Conservation (phyloP, 2,797 vertebrate species). For the Loris lydekkerianus region DNA sequence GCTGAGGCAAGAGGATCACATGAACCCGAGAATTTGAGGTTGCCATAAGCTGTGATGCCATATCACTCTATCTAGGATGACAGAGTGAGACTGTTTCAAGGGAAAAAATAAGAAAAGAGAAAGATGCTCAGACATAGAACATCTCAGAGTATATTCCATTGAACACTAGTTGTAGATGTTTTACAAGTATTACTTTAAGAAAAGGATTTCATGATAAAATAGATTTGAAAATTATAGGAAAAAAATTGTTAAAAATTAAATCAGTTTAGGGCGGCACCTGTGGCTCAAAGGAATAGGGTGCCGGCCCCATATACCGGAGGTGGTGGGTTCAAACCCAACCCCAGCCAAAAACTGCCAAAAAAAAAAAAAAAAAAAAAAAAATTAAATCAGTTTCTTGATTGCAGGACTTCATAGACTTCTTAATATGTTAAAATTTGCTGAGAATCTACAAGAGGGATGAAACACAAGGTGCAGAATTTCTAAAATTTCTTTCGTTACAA, state of each 20-base stretch:
- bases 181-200: slow-evolving; percentile 2
- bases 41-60: too few relatives aligned
- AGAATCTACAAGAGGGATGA: background rate
- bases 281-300: too few relatives aligned
- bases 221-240: background rate
- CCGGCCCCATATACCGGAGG: too few relatives aligned
- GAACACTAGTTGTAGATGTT: background rate
- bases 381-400: background rate
- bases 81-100: too few relatives aligned
- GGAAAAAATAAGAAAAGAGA: too few relatives aligned
- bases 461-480: background rate
- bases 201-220: slow-evolving; percentile 8
- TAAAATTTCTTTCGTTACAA: background rate
- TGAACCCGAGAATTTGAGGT: too few relatives aligned
- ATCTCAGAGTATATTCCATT: background rate
- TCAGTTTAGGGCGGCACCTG: background rate
- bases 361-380: background rate
- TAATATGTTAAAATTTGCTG: slow-evolving; percentile 7
- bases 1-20: too few relatives aligned
- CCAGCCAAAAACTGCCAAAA: too few relatives aligned
- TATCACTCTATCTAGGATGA: too few relatives aligned
- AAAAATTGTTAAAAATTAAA: slow-evolving; percentile 25
- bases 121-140: background rate
- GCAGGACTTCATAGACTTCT: background rate
- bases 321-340: too few relatives aligned